Conservation (phyloP, 2,888 invertebrate species). For the Pollenia angustigena region DNA sequence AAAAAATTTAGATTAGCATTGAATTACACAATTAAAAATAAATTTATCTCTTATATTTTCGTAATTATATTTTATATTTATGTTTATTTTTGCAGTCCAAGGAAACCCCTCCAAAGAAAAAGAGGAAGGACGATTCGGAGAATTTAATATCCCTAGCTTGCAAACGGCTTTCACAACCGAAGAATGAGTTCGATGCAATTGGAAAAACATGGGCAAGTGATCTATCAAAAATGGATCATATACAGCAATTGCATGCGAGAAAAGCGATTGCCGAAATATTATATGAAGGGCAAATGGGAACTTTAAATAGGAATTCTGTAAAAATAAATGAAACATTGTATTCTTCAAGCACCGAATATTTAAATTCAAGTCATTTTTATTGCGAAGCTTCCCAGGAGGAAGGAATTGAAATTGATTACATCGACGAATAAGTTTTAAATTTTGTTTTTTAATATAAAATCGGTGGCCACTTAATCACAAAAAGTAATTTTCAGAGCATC, state of each 20-base stretch:
- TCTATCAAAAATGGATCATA: not conserved
- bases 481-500: too few relatives aligned
- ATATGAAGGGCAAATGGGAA: constrained; percentile 18
- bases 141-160: constrained; percentile 7
- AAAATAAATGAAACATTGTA: not conserved
- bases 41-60: too few relatives aligned
- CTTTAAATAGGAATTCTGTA: not conserved
- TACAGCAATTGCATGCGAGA: constrained; percentile 1
- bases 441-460: not conserved
- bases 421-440: not conserved
- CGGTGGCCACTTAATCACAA: too few relatives aligned
- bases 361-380: not conserved
- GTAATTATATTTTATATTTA: not conserved
- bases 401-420: not conserved
- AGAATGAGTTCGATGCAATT: not conserved
- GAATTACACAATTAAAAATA: too few relatives aligned
- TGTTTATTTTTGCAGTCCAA: constrained; percentile 1
- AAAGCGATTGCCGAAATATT: not conserved
- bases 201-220: constrained; percentile 3
- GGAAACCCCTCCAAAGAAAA: not conserved
- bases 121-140: not conserved
- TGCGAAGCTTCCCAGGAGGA: not conserved
- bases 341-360: not conserved
- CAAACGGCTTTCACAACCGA: not conserved
- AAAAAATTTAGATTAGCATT: too few relatives aligned